A percentile compares a stretch with the other conserved stretches of the same genome.
phyloP scores from a whole-genome alignment of 2,797 vertebrate genomes.

The Silurus aristotelis region DNA sequence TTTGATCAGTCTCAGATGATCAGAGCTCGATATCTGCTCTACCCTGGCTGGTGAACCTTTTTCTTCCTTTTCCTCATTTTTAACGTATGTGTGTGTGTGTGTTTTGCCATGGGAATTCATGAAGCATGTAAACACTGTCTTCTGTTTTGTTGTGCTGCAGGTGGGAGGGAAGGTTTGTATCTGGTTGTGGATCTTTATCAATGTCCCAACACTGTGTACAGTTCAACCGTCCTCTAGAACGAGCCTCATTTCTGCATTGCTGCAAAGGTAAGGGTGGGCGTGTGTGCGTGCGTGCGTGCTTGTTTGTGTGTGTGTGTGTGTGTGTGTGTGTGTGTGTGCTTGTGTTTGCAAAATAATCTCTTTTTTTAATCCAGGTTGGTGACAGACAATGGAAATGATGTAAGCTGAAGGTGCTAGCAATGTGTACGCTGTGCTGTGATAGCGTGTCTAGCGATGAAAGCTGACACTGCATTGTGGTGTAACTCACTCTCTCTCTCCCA shows the following conservation, averaged over 20 bases:
- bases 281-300: background rate
- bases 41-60: conserved; percentile 89
- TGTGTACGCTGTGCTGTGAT: conserved; percentile 18
- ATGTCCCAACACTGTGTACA: conserved; percentile 84
- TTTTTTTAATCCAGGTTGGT: conserved; percentile 17
- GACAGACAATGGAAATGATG: conserved; percentile 30
- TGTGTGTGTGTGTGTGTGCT: background rate
- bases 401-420: conserved; percentile 31
- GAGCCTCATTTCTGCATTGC: conserved; percentile 80
- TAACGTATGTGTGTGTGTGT: conserved; percentile 29
- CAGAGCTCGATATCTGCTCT: conserved; percentile 89
- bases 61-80: too few species aligned
- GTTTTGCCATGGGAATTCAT: conserved; percentile 41
- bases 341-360: background rate
- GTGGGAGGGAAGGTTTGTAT: conserved; percentile 85
- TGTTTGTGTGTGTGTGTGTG: background rate
- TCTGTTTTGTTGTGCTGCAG: conserved; percentile 68
- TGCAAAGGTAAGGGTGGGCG: conserved; percentile 86
- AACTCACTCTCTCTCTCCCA: conserved; percentile 3
- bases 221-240: conserved; percentile 89
- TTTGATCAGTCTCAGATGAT: conserved; percentile 88
- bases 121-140: background rate
- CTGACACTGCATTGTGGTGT: conserved; percentile 16
- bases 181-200: conserved; percentile 79
- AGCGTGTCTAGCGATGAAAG: conserved; percentile 38